A percentile compares a stretch with the other conserved stretches of the same genome.
Evolutionary conservation across 1,140 invertebrate genomes (phyloP).

Genomic region (Argopecten irradians): DNA sequence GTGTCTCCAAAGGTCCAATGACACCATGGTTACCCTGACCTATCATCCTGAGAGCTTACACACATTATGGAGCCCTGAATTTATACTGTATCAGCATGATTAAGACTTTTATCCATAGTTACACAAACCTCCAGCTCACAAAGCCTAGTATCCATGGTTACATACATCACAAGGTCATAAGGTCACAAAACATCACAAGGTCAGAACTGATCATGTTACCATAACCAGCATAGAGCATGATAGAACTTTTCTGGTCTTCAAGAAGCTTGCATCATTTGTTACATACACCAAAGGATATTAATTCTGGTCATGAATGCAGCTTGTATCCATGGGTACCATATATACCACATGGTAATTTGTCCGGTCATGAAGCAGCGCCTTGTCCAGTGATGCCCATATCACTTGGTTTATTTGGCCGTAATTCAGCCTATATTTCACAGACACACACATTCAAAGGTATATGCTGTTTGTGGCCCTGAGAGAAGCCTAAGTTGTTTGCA

Average conservation of each 20-base stretch:
- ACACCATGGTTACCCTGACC: no score
- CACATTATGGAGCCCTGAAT: no score
- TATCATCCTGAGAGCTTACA: no score
- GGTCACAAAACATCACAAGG: not conserved
- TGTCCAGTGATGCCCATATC: not conserved
- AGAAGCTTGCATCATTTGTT: not conserved
- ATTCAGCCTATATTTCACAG: not conserved
- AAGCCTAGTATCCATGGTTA: not conserved
- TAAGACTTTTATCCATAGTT: no score
- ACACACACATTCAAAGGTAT: not conserved
- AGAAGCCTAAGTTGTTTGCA: not conserved
- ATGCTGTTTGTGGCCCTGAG: not conserved
- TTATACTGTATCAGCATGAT: no score
- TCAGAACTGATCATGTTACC: no score
- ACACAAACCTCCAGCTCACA: no score
- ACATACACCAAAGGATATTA: not conserved
- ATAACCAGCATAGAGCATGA: no score
- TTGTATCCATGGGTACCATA: not conserved
- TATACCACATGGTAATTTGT: not conserved
- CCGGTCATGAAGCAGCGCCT: not conserved
- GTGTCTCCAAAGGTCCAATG: not conserved
- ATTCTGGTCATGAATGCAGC: not conserved
- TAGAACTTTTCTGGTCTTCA: not conserved
- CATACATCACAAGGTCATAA: not conserved
- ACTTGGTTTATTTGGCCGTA: not conserved